Evolutionary conservation across 2,113 vertebrate species (phyloP).

Genomic region (Upupa epops): DNA sequence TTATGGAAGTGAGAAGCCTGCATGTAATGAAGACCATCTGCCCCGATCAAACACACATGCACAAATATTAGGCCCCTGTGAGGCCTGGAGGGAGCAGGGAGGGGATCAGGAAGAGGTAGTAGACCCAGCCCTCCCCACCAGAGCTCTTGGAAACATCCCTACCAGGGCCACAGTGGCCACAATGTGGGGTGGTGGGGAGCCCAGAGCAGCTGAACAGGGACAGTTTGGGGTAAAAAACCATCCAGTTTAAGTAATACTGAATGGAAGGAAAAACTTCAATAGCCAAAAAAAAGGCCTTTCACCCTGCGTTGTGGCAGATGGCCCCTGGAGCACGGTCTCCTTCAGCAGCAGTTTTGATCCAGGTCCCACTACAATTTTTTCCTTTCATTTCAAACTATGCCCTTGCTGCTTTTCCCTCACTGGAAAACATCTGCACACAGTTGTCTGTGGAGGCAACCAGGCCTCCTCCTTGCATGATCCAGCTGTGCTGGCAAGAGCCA

Average conservation of each 20-base stretch:
- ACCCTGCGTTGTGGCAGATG: background rate
- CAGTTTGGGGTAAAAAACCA: background rate
- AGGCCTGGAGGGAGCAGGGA: background rate
- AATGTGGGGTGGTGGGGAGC: background rate
- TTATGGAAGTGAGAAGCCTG: slow-evolving; percentile 70
- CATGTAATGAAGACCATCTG: slow-evolving; percentile 70
- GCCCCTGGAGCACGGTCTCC: background rate
- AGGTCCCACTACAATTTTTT: background rate
- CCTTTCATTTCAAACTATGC: background rate
- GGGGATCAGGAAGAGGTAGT: slow-evolving; percentile 32
- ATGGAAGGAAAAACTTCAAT: background rate
- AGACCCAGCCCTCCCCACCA: background rate
- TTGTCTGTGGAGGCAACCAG: background rate
- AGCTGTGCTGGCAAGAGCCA: background rate
- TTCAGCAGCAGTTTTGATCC: background rate
- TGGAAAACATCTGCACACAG: slow-evolving; percentile 36
- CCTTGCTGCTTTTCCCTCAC: background rate
- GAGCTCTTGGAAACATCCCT: background rate
- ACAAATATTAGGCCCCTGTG: slow-evolving; percentile 61
- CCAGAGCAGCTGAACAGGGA: background rate
- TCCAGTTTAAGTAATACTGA: background rate
- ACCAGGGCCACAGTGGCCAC: background rate
- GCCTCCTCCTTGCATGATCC: background rate
- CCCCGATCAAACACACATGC: slow-evolving; percentile 54
- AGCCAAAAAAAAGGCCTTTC: background rate